Evolutionary conservation across 2,113 vertebrate genomes (phyloP), one percentile per base, ranked within the genome.

Genomic region (Nettapus auritus): DNA sequence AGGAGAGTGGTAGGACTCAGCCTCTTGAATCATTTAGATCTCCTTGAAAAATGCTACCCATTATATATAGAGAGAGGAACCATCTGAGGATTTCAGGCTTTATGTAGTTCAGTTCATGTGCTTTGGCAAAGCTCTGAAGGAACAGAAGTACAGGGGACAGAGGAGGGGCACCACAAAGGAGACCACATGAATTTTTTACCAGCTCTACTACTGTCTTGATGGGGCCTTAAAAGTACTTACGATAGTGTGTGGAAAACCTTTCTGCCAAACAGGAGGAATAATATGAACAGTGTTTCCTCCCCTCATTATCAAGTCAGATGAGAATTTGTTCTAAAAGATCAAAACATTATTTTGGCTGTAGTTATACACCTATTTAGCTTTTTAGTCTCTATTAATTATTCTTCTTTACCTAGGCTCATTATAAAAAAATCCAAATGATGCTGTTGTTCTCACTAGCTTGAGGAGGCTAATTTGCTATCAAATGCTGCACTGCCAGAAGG

Each of bases 381-480:
- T 93, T 88, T 81, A 86, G 67, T 74, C 33, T 63, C 55, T 82
- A 82, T 83, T 78, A 87, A 89, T 80, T 93, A 77, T 83, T 81
- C 11, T 62, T 59, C 31, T 86, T 92, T 86, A 64, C 73, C 52
- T 90, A 78, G 36, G 20, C 48, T 95, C 11, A 48, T 89, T 89
- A 87, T 31, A 79, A 96, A 79, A 83, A 86, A 56, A 80, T 57
- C 50, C 50, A 88, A 79, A 69, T 74, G 59, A 33, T 90, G 23
- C 1, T 73, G 36, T 19, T 91, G 7, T 66, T 91, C 59, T 91
- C 63, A 75, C 56, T 56, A 56, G 56, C 66, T 89, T 62, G 34
- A 71, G 33, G 33, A 92, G 38, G 34, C 11, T 50, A 55, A 85
- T 95, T 84, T 90, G 48, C 70, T 68, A 29, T 60, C 62, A 96